Evolutionary conservation across 2,113 vertebrate genomes (phyloP), one percentile per base, ranked within the genome.

Genomic region (Hippocampus mohnikei): DNA sequence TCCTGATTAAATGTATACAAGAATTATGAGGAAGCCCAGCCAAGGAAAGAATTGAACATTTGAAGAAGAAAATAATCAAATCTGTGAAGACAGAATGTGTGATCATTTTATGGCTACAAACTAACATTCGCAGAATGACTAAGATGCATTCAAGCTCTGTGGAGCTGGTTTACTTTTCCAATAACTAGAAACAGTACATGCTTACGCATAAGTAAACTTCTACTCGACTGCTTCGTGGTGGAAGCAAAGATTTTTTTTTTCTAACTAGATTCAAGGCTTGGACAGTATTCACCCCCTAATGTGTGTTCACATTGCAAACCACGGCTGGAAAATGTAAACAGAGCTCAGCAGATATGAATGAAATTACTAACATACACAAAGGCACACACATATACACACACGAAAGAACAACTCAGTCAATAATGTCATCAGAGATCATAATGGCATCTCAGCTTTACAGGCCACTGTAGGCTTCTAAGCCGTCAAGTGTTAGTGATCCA

Each of bases 391-490:
- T 15, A 67, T 46, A 76, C 59, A 37, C 33, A 16, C 18, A 21
- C 11, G n/a, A n/a, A 13, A 8, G 8, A 27, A 20, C 44, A 11
- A 25, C 8, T 7, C 69, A 64, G 80, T 78, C 70, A 69, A 79
- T 79, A 67, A 67, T 42, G 20, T 48, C 67, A 75, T 85, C 68
- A 75, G 33, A 75, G 25, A 68, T 25, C 29, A 61, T 11, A 72
- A 71, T 52, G 69, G 13, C 63, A 78, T 79, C 77, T 65, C 63
- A 55, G 44, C 44, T 56, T 55, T 56, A 56, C 64, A 74, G 67
- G 72, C 74, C 27, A 48, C 27, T 46, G 62, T 62, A 71, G 74
- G 50, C 72, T 37, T 21, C 69, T 69, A 63, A 76, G 48, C 40
- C 2, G 40, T 64, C n/a, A 23, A 15, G 21, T 20, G 67, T 42